phyloP scores from a whole-genome alignment of 2,888 invertebrate species.

The Fragum whitleyi region DNA sequence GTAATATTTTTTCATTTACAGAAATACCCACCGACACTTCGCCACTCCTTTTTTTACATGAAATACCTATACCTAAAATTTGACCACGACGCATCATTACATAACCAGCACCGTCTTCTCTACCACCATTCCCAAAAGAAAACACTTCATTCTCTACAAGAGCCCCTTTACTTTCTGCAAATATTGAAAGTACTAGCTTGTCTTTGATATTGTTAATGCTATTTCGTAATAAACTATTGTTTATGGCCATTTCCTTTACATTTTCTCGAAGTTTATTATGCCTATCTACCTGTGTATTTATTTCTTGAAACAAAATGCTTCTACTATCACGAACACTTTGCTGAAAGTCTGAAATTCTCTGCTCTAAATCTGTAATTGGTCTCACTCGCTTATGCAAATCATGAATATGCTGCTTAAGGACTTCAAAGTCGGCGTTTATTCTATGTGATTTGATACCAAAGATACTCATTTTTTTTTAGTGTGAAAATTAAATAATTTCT shows the following conservation, averaged over 20 bases:
- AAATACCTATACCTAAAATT: conserved; percentile 37
- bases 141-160: conserved; percentile 35
- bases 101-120: conserved; percentile 43
- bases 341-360: conserved; percentile 29
- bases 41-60: conserved; percentile 30
- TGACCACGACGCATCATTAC: conserved; percentile 47
- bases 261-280: conserved; percentile 19
- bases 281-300: conserved; percentile 33
- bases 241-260: conserved; percentile 15
- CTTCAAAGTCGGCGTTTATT: conserved; percentile 21
- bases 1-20: conserved; percentile 37
- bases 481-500: conserved; percentile 35
- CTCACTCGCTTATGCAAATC: conserved; percentile 36
- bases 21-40: conserved; percentile 39
- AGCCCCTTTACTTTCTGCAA: conserved; percentile 39
- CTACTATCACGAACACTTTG: conserved; percentile 29
- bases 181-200: conserved; percentile 39
- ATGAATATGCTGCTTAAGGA: conserved; percentile 23
- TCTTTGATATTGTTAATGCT: conserved; percentile 37
- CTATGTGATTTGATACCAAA: conserved; percentile 25
- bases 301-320: conserved; percentile 21
- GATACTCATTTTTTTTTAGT: conserved; percentile 40
- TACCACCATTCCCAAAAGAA: conserved; percentile 46
- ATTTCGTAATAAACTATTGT: conserved; percentile 30
- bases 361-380: conserved; percentile 26